Base-by-base conservation (phyloP, 2,888 invertebrate genomes). In the Odontocerum albicorne region DNA sequence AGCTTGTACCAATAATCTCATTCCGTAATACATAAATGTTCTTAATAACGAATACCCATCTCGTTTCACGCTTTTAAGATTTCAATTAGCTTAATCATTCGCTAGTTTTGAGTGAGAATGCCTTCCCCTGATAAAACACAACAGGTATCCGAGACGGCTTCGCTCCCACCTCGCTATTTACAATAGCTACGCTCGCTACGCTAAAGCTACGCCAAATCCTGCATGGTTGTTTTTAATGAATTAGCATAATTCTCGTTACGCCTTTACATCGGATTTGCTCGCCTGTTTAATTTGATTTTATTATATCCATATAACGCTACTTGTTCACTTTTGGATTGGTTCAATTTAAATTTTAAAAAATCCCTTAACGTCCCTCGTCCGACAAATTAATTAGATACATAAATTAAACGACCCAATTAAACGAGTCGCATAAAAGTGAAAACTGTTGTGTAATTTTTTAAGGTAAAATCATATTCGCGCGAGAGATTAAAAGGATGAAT, bases 171-270 rank as follows among this genome's bases (percentile, higher is more conserved):
- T 52, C 49, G n/a, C n/a, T 52, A 52, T 57, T 57, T 52, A 44
- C 52, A 49, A 15, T 43, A 47, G 49, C 47, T 43, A 49, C 57
- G 32, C n/a, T n/a, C n/a, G n/a, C n/a, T 32, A 33, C 49, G 55
- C 50, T 12, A 45, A 36, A 44, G 43, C 49, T 40, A 35, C 49
- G n/a, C 38, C 31, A 55, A 53, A 42, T 22, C 44, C 31, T 55
- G 40, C 40, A 50, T 50, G 50, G 54, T 38, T 55, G 49, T 55
- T 55, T 55, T 55, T 55, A 55, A 50, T 55, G 55, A 50, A 55
- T 55, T 55, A 55, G 39, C 55, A 55, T 55, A 50, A 50, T 55
- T 50, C 55, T 55, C 49, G 43, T 49, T 44, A 38, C 45, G 50
- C 40, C 55, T 55, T 50, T 50, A 55, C 50, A 45, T 16, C 33